phyloP scores from a whole-genome alignment of 2,888 invertebrate genomes.

The Phytoseiulus persimilis region DNA sequence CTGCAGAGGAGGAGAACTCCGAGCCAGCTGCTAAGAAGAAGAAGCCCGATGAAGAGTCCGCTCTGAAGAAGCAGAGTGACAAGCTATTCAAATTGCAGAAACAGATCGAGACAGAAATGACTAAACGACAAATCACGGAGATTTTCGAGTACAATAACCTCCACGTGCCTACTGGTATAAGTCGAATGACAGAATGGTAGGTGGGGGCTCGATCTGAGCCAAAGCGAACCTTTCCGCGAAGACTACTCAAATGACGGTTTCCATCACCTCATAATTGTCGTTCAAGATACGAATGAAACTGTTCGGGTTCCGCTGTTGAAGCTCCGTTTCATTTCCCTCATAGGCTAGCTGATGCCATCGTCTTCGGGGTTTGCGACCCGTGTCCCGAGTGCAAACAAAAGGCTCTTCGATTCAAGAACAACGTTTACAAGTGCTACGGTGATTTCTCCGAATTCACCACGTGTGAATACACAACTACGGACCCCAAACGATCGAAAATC shows the following conservation, averaged over 20 bases:
- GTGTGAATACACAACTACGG: conserved; percentile 64
- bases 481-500: conserved; percentile 65
- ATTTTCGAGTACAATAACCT: conserved; percentile 68
- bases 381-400: conserved; percentile 72
- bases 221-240: too few species aligned
- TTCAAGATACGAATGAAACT: too few species aligned
- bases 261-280: too few species aligned
- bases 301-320: too few species aligned
- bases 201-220: conserved; percentile 5
- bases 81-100: conserved; percentile 62
- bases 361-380: conserved; percentile 70
- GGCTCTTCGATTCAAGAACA: conserved; percentile 55
- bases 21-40: conserved; percentile 45
- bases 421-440: conserved; percentile 77
- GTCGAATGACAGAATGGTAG: conserved; percentile 56
- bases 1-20: conserved; percentile 50
- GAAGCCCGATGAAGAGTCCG: conserved; percentile 56
- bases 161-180: conserved; percentile 59
- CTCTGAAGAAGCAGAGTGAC: conserved; percentile 65
- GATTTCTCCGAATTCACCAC: conserved; percentile 79
- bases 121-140: conserved; percentile 58
- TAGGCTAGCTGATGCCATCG: conserved; percentile 67
- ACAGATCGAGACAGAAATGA: conserved; percentile 56
- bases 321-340: too few species aligned
- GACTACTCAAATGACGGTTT: too few species aligned